Base-by-base conservation (phyloP, 2,888 invertebrate species). In the Petrolisthes cinctipes region DNA sequence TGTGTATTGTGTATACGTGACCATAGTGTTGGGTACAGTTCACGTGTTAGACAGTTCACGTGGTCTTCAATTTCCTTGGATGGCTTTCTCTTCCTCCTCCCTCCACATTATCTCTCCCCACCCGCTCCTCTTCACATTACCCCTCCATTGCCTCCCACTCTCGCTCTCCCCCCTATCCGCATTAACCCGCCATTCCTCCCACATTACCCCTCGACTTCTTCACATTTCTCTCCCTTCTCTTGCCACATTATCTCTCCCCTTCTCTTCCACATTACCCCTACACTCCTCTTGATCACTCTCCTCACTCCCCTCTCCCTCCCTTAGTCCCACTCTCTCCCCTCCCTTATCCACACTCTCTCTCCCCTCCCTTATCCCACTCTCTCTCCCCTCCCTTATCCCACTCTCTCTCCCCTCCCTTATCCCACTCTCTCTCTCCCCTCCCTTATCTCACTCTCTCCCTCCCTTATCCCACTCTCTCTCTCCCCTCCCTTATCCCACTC, bases 271-370 rank as follows among this genome's bases (percentile, higher is more conserved):
- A 7, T 73, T 20, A 14, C n/a, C 20, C 73, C n/a, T n/a, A 5
- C 7, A 5, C n/a, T 73, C n/a, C 73, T 61, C 61, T 61, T 14
- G 7, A 61, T 61, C 61, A 14, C 14, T 61, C 6, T 14, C 6
- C 14, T 61, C 73, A n/a, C 73, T 73, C 73, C 73, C n/a, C n/a
- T n/a, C n/a, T 73, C 73, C 20, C 73, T 73, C n/a, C 73, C n/a
- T 73, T n/a, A 6, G 7, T n/a, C n/a, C n/a, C 20, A 5, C 73
- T 73, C 73, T n/a, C 17, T 20, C 20, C 7, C 6, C 11, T n/a
- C 5, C n/a, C 20, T n/a, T 61, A 9, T 61, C 61, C 61, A 61
- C 14, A 6, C 7, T 73, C 17, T 73, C 6, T 73, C n/a, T 53
- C 78, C 53, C 53, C 53, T 51, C 53, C 78, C 17, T 51, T 53